Base-by-base conservation (phyloP, 2,797 vertebrate species). In the Galago senegalensis region DNA sequence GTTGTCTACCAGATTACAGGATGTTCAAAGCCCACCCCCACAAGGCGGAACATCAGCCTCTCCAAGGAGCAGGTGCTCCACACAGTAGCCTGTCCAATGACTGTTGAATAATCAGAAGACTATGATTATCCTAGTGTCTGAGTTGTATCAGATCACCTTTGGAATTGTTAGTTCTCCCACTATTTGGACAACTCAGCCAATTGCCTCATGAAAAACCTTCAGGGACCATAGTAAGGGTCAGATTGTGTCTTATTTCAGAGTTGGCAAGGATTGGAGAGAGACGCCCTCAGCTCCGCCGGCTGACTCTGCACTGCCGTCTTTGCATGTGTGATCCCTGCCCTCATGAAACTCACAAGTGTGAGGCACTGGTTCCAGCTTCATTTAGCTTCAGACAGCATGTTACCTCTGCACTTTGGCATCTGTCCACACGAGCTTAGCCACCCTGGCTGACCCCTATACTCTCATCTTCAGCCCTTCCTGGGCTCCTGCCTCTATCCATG, bases 201-300 rank as follows among this genome's bases (percentile, higher is more conserved):
- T 0, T 13, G 34, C 31, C 5, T 95, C n/a, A 56, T 20, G 37
- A 53, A 77, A 92, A 92, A 17, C 56, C 56, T 65, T 84, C 56
- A 46, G 20, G 37, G 84, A n/a, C 31, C 58, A 76, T 13, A 37
- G 31, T 53, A 73, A 23, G 43, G 61, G 23, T 63, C 40, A 34
- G 70, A 80, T 23, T 56, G n/a, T 23, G 21, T 23, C 40, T 34
- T 40, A 4, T 37, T 43, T 29, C 73, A 80, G 18, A 23, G 23
- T 83, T 31, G 60, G 58, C 37, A 27, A 73, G n/a, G 72, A 34
- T 0, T 29, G 49, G 27, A 34, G n/a, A 75, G n/a, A 81, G 34
- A 81, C 0, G 2, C 6, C 27, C 58, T 37, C 1, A 34, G 53
- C 37, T 81, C 87, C 0, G 7, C 3, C 7, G 16, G 34, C 16